Evolutionary conservation across 2,888 invertebrate genomes (phyloP).

Genomic region (Watsonalla cultraria): DNA sequence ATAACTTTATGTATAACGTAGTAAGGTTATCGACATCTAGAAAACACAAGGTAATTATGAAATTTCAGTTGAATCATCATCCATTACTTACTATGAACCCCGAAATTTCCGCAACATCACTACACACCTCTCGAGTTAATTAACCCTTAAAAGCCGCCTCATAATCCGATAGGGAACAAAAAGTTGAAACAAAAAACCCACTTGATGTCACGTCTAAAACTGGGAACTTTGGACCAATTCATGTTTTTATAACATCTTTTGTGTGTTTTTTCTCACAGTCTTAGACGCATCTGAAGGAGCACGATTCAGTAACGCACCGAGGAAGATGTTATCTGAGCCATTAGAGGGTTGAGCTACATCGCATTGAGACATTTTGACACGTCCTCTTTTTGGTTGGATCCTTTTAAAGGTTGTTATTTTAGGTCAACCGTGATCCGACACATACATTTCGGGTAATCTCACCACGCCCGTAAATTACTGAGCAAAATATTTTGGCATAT

Average conservation of each 20-base stretch:
- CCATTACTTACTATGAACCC: conserved; percentile 30
- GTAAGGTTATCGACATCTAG: conserved; percentile 11
- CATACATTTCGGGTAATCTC: conserved; percentile 22
- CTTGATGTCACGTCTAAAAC: conserved; percentile 70
- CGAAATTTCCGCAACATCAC: conserved; percentile 61
- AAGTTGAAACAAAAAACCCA: conserved; percentile 54
- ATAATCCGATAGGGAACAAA: conserved; percentile 63
- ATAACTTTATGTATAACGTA: too few species aligned
- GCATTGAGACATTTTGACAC: conserved; percentile 71
- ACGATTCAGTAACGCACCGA: conserved; percentile 72
- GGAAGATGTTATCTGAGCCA: conserved; percentile 69
- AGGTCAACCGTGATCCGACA: conserved; percentile 44
- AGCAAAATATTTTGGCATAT: conserved; percentile 21
- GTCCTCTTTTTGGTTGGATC: conserved; percentile 53
- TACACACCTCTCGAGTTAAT: conserved; percentile 62
- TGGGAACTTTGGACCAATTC: conserved; percentile 65
- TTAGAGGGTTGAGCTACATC: conserved; percentile 61
- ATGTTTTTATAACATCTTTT: conserved; percentile 67
- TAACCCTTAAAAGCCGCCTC: conserved; percentile 63
- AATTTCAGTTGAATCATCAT: conserved; percentile 29
- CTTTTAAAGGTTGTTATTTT: conserved; percentile 54
- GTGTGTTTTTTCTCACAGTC: conserved; percentile 75
- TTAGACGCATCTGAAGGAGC: conserved; percentile 67
- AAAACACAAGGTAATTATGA: conserved; percentile 15
- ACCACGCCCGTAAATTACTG: conserved; percentile 24